Evolutionary conservation across 2,888 invertebrate species (phyloP), one percentile per base, ranked within the genome.

Genomic region (Saturnia pavonia): DNA sequence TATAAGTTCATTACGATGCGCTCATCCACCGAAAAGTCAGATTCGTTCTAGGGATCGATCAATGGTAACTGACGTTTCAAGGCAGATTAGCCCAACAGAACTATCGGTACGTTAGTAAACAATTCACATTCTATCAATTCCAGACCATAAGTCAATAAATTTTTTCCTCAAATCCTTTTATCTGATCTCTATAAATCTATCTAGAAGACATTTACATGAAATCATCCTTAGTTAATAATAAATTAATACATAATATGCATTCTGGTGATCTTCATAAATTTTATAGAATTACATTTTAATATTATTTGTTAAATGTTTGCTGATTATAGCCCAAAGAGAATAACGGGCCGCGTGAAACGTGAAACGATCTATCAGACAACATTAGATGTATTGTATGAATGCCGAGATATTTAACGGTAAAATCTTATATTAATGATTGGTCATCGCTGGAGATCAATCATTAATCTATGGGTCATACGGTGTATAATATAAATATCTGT

Each of bases 311-410:
- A 19, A 65, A 40, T 60, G 27, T 65, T 65, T 40, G 65, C 65
- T 40, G 40, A 65, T 65, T 65, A 65, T 65, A 70, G 25, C 43
- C 54, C 0, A 16, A 12, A 43, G 25, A 67, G 22, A 19, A 67
- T 67, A 70, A 70, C 67, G 54, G 70, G 19, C 48, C 25, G 40
- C 51, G 40, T 27, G 19, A 54, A 66, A 19, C 51, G 40, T 27
- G 19, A 54, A 66, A 19, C 42, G 25, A 40, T 69, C 54, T 9
- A 43, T 66, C 51, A 67, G 27, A 70, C 34, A 51, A 9, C 43
- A 63, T 67, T 54, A 54, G n/a, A 54, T 51, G 54, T 43, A 25
- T 70, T 67, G 70, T 67, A 22, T 67, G 43, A 67, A 67, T 11
- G 40, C 40, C 4, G n/a, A 65, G 9, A 65, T 40, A n/a, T 34